Base-by-base conservation (phyloP, 2,797 vertebrate genomes). In the Aplochiton taeniatus region DNA sequence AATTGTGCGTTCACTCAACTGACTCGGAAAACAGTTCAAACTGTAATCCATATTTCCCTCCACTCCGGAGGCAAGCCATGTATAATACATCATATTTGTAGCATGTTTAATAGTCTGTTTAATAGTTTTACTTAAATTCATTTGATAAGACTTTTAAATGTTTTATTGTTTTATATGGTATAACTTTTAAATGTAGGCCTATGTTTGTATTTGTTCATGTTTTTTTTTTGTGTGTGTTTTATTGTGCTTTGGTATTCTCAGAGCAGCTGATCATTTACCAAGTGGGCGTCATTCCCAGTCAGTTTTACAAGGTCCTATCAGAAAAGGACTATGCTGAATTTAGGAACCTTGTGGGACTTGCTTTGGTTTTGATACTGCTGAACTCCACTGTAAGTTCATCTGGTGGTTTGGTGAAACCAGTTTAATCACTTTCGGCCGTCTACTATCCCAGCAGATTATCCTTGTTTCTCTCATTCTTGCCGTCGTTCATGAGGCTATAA, bases 221-320 rank as follows among this genome's bases (percentile, higher is more conserved):
- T 47, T 54, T 66, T 54, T 66, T 2, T 31, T 3, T 31, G 31
- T 31, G 31, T 2, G 31, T 31, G 31, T 31, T 31, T 31, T 31
- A 31, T 31, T 31, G 6, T 31, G 31, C 31, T 3, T 31, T 31
- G 31, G 31, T 6, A 44, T 78, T 55, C 48, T 51, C 88, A 99
- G 97, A 97, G 76, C 97, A 99, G 87, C 85, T 99, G 85, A 88
- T 98, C 65, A 92, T 98, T 87, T 99, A 97, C 90, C 96, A 95
- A 79, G 95, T 99, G 70, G 98, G 98, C 1, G 58, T 99, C 77
- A 92, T 99, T 60, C 98, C 98, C 60, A 98, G 98, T 80, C 94
- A 91, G 68, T 99, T 96, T 91, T 99, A 96, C 54, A 89, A 90
- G 4, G 93, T 96, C 52, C 84, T 99, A 52, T 95, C 94, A 49